These are phyloP conservation scores for Sylvilagus floridanus DNA, from an alignment of 2,797 vertebrate species.

Conservation along the genomic window DNA sequence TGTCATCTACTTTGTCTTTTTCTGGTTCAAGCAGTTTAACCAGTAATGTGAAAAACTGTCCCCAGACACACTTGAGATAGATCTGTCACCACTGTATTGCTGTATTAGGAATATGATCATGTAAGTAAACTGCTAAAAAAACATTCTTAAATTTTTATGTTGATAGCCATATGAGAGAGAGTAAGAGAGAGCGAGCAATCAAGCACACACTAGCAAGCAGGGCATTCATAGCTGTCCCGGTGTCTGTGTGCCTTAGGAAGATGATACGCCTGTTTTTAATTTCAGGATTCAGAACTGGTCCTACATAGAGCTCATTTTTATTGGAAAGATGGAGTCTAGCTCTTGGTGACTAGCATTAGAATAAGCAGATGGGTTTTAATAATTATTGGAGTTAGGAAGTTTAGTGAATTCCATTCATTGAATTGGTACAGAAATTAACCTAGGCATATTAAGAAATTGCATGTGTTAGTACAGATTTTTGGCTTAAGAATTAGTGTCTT, in stretches of 20 bases:
- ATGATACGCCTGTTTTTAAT: constrained; percentile 71
- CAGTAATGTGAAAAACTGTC: constrained; percentile 64
- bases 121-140: constrained; percentile 71
- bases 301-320: constrained; percentile 75
- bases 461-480: constrained; percentile 83
- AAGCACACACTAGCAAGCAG: background rate
- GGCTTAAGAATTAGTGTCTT: constrained; percentile 81
- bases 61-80: constrained; percentile 67
- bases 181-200: background rate
- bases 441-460: constrained; percentile 82
- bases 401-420: constrained; percentile 84
- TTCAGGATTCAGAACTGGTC: constrained; percentile 66
- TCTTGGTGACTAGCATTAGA: constrained; percentile 79
- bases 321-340: constrained; percentile 82
- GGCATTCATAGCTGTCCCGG: constrained; percentile 20
- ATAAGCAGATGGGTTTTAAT: constrained; percentile 87
- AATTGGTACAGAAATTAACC: constrained; percentile 85
- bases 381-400: constrained; percentile 84
- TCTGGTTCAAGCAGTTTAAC: constrained; percentile 62
- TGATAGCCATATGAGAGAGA: constrained; percentile 18
- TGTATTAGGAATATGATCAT: constrained; percentile 65
- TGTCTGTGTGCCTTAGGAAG: constrained; percentile 63
- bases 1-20: constrained; percentile 54
- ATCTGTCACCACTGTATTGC: constrained; percentile 67
- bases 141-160: constrained; percentile 66